Conservation (phyloP, 2,797 vertebrate genomes). For the Lutra lutra region DNA sequence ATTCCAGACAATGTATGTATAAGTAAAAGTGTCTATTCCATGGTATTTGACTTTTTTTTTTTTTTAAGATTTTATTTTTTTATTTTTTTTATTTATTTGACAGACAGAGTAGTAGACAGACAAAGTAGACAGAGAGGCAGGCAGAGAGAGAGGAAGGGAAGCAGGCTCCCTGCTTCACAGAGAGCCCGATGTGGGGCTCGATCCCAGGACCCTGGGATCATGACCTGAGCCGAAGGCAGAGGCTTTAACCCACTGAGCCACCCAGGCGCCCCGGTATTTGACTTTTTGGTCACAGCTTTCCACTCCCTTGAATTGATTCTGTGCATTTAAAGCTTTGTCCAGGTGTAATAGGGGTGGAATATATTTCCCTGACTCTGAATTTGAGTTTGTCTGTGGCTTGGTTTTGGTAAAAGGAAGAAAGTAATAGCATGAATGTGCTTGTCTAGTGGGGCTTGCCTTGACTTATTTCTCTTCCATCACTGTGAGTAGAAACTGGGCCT, state of each 20-base stretch:
- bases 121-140: too few species aligned
- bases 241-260: too few species aligned
- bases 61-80: too few species aligned
- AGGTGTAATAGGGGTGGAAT: neutral
- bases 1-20: neutral
- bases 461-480: neutral
- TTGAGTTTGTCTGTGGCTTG: neutral
- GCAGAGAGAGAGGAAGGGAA: too few species aligned
- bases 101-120: too few species aligned
- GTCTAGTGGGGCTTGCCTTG: neutral
- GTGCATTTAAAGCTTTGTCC: neutral
- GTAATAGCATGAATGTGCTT: neutral
- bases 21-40: neutral
- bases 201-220: too few species aligned
- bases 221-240: too few species aligned
- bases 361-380: neutral
- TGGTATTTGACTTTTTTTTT: neutral
- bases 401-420: neutral
- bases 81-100: too few species aligned
- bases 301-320: neutral
- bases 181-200: too few species aligned
- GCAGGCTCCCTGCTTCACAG: too few species aligned
- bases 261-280: too few species aligned
- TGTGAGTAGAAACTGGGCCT: neutral
- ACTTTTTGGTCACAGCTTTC: neutral